Conservation (phyloP, 2,113 vertebrate species). For the Rhea americana region DNA sequence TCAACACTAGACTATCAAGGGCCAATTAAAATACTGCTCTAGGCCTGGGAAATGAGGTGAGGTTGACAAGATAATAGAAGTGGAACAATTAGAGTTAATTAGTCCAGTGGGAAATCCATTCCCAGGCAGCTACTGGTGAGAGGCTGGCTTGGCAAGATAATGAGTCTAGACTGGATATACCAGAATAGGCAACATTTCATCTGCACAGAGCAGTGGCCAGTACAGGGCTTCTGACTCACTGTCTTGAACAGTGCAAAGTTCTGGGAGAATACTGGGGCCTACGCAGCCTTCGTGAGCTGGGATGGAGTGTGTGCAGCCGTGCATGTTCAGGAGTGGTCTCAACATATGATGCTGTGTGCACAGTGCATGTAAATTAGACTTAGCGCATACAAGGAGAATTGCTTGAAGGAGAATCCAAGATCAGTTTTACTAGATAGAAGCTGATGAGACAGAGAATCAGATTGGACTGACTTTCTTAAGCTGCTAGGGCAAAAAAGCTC, state of each 20-base stretch:
- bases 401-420: background rate
- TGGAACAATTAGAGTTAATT: constrained; percentile 68
- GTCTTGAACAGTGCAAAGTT: background rate
- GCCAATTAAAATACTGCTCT: constrained; percentile 62
- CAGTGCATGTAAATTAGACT: background rate
- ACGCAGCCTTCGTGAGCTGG: background rate
- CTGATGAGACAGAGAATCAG: background rate
- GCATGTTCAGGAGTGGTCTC: background rate
- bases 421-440: background rate
- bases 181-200: constrained; percentile 20
- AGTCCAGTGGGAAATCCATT: constrained; percentile 57
- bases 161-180: constrained; percentile 56
- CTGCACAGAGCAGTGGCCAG: background rate
- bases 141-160: constrained; percentile 39
- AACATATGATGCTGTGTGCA: rapidly evolving
- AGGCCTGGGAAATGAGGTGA: constrained; percentile 68
- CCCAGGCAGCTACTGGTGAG: constrained; percentile 54
- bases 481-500: background rate
- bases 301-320: background rate
- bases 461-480: background rate
- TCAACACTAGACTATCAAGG: constrained; percentile 52
- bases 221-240: constrained; percentile 13
- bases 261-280: background rate
- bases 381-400: background rate
- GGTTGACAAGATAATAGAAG: constrained; percentile 65